These are phyloP conservation scores for Rugalucina vietnamica DNA, from an alignment of 2,888 invertebrate species.

Conservation along the genomic window DNA sequence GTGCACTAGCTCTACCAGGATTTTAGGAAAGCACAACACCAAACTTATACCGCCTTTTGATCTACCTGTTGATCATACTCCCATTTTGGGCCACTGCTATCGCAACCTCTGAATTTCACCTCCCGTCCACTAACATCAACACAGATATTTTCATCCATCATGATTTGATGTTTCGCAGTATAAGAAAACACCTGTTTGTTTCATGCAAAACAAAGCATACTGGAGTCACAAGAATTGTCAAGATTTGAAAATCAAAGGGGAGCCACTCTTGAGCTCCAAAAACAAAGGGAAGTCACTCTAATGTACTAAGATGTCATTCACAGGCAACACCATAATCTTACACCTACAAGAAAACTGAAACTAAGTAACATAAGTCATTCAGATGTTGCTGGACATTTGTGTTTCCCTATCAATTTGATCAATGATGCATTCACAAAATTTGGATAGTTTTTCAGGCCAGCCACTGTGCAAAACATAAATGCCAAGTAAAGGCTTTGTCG, in stretches of 20 bases:
- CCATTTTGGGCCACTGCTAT: constrained; percentile 85
- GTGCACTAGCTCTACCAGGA: neutral
- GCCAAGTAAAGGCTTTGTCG: too few relatives aligned
- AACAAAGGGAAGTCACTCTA: neutral
- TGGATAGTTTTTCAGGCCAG: too few relatives aligned
- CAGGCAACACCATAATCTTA: neutral
- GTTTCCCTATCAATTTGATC: too few relatives aligned
- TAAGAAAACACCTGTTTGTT: constrained; percentile 92
- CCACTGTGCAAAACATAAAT: too few relatives aligned
- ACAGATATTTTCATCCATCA: constrained; percentile 95
- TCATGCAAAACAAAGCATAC: constrained; percentile 18
- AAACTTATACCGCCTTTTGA: constrained; percentile 16
- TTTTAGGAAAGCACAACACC: constrained; percentile 13
- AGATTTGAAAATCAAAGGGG: neutral
- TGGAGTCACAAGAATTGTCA: neutral
- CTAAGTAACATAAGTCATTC: neutral
- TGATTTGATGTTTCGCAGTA: constrained; percentile 97
- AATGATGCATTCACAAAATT: too few relatives aligned
- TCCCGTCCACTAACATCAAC: constrained; percentile 87
- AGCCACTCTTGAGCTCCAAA: constrained; percentile 1
- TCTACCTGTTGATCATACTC: constrained; percentile 76
- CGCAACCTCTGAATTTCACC: constrained; percentile 93
- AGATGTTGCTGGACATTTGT: constrained; percentile 1
- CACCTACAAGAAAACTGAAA: neutral
- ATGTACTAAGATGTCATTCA: neutral